Evolutionary conservation across 1,140 invertebrate genomes (phyloP).

Genomic region (Cotesia chilonis): DNA sequence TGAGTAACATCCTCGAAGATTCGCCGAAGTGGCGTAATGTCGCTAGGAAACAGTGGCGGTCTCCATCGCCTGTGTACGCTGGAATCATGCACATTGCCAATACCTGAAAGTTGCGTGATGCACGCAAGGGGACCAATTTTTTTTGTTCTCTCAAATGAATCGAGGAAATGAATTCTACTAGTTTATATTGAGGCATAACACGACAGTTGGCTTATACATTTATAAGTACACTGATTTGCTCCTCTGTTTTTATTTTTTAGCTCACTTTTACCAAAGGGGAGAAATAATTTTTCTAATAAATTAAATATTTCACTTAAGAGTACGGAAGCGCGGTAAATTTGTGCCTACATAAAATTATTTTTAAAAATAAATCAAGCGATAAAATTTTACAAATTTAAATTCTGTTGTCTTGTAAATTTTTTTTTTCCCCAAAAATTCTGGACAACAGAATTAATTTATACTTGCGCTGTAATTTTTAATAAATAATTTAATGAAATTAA

Average conservation of each 20-base stretch:
- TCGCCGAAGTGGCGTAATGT: conserved; percentile 77
- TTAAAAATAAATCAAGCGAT: no score
- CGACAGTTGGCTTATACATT: not conserved
- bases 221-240: not conserved
- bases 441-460: no score
- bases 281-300: no score
- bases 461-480: no score
- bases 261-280: no score
- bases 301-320: not conserved
- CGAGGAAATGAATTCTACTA: not conserved
- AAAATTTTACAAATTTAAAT: no score
- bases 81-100: conserved; percentile 50
- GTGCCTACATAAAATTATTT: no score
- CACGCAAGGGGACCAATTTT: conserved; percentile 29
- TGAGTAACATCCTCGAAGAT: conserved; percentile 75
- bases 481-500: conserved; percentile 1
- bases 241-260: not conserved
- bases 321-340: no score
- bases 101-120: conserved; percentile 37
- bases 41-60: conserved; percentile 75
- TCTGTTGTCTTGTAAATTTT: no score
- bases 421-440: no score
- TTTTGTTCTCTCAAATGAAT: conserved; percentile 10
- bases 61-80: conserved; percentile 76
- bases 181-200: conserved; percentile 7